Conservation (phyloP, 2,888 invertebrate genomes). For the Temnothorax ravouxi region DNA sequence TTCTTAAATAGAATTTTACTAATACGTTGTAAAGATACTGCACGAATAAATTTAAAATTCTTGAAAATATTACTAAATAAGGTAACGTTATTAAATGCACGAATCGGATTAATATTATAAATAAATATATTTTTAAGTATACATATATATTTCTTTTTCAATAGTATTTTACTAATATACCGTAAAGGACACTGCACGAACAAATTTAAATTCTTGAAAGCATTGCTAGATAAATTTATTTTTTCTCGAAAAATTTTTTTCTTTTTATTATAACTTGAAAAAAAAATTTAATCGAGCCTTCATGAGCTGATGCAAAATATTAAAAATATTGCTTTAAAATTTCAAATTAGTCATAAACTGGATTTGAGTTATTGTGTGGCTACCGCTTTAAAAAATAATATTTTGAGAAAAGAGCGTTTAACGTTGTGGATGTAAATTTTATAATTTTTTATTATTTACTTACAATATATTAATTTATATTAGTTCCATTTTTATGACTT, state of each 20-base stretch:
- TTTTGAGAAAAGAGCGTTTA: neutral
- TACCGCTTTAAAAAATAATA: neutral
- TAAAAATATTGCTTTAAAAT: neutral
- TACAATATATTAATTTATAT: too few species aligned
- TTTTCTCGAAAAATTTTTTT: neutral
- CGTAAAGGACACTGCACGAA: neutral
- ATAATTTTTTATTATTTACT: too few species aligned
- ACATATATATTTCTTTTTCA: neutral
- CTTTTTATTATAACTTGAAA: neutral
- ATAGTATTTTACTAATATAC: neutral
- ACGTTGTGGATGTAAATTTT: too few species aligned
- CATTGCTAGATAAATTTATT: neutral
- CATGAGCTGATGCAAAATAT: neutral
- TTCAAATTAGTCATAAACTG: neutral
- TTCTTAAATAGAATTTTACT: neutral
- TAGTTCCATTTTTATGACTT: too few species aligned
- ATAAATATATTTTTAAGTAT: neutral
- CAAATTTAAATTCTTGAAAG: neutral
- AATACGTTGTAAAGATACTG: neutral
- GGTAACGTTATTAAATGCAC: neutral
- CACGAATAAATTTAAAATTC: neutral
- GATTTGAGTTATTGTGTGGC: neutral
- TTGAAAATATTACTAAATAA: neutral
- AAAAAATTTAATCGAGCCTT: neutral
- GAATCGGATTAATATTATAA: neutral